Evolutionary conservation across 2,888 invertebrate species (phyloP).

Genomic region (Busseola fusca): DNA sequence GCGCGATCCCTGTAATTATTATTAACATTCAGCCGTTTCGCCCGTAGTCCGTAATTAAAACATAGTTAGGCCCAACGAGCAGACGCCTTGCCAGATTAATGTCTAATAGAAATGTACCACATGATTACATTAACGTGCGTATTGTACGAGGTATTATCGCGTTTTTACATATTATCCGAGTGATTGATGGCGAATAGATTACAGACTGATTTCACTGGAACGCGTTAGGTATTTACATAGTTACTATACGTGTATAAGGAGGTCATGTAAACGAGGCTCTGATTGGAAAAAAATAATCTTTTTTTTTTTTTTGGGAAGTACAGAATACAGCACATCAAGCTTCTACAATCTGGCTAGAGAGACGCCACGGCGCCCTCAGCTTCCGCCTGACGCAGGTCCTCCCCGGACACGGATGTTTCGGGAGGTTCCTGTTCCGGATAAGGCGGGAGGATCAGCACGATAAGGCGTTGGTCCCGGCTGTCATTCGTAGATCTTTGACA

Average conservation of each 20-base stretch:
- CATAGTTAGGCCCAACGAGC: slow-evolving; percentile 82
- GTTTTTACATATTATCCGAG: slow-evolving; percentile 67
- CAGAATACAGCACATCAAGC: no score
- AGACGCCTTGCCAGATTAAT: slow-evolving; percentile 80
- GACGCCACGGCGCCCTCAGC: no score
- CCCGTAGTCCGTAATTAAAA: slow-evolving; percentile 84
- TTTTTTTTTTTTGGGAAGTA: no score
- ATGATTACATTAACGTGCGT: slow-evolving; percentile 76
- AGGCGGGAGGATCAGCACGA: no score
- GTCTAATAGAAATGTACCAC: slow-evolving; percentile 86
- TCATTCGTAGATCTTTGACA: no score
- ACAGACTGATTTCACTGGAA: slow-evolving; percentile 55
- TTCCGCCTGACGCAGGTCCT: no score
- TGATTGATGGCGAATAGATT: slow-evolving; percentile 75
- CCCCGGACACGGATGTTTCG: no score
- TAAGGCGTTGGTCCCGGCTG: no score
- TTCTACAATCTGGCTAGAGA: no score
- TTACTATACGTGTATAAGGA: slow-evolving; percentile 34
- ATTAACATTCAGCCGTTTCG: slow-evolving; percentile 77
- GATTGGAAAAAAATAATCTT: background rate
- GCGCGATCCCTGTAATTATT: slow-evolving; percentile 81
- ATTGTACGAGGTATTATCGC: slow-evolving; percentile 70
- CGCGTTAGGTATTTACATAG: slow-evolving; percentile 51
- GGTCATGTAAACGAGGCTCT: slow-evolving; percentile 42
- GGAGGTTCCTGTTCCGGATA: no score